Evolutionary conservation across 2,797 vertebrate genomes (phyloP), one percentile per base, ranked within the genome.

Genomic region (Nyctalus aviator): DNA sequence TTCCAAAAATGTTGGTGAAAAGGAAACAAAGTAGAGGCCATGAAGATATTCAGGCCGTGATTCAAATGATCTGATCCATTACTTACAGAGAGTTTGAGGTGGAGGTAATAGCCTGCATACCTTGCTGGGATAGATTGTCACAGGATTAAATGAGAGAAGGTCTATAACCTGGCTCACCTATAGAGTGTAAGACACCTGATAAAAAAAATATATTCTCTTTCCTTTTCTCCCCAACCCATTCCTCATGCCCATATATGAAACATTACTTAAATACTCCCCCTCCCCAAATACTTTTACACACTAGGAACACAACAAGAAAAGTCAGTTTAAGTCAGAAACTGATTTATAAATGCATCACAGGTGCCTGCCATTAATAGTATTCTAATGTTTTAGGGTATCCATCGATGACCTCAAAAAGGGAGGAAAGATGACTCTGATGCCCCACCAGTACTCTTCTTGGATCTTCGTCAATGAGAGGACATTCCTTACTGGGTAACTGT

Each of bases 401-500:
- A 96, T 72, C 27, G 94, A 93, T 92, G 82, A 73, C 90, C 72
- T 78, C 88, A 91, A 27, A 94, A 96, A 96, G 96, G 96, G 93
- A 91, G 95, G 93, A 96, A 96, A 57, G 94, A 97, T 96, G 95
- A 95, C 87, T 44, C 96, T 94, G 97, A 98, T 96, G 96, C 88
- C 97, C 86, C 90, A 96, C 23, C 95, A 96, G 20, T 91, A 84
- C 5, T 94, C 96, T 41, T 96, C 97, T 59, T 76, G 97, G 95
- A 97, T 96, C 90, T 93, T 98, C 89, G 92, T 97, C 59, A 98
- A 98, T 57, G 98, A 98, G 44, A 97, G 95, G 77, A 98, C 96
- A n/a, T 97, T 95, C 23, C 91, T 98, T 94, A 98, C 97, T 37
- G 97, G 98, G 98, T 98, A 97, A 98, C 57, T 20, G 3, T 32